phyloP scores from a whole-genome alignment of 2,888 invertebrate species.

The Parnassius smintheus region DNA sequence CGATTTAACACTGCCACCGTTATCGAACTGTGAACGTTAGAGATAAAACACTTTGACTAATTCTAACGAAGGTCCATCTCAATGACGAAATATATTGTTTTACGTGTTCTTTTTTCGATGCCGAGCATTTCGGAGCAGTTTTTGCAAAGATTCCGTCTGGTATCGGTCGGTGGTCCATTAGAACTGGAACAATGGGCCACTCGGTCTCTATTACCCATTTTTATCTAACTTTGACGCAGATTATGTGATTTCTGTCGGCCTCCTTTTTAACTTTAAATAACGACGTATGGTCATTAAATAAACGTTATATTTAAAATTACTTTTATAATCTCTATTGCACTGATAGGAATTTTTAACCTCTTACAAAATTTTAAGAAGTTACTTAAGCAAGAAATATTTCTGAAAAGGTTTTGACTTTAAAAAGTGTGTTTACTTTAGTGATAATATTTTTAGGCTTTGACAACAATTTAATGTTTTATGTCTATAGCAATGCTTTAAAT shows the following conservation, averaged over 20 bases:
- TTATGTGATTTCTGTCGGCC: conserved; percentile 69
- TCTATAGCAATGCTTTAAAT: no score
- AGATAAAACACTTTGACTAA: conserved; percentile 77
- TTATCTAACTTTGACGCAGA: conserved; percentile 74
- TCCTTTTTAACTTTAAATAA: conserved; percentile 47
- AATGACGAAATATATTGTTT: conserved; percentile 65
- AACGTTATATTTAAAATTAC: conserved; percentile 29
- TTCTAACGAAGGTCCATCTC: conserved; percentile 65
- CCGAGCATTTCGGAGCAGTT: conserved; percentile 57
- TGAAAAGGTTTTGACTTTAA: no score
- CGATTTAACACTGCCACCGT: conserved; percentile 67
- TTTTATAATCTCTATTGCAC: conserved; percentile 17
- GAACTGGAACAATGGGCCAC: conserved; percentile 71
- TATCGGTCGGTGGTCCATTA: conserved; percentile 76
- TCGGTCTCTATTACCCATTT: conserved; percentile 68
- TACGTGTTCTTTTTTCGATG: conserved; percentile 66
- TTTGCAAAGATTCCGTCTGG: conserved; percentile 61
- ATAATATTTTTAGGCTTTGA: no score
- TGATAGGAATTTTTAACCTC: conserved; percentile 15
- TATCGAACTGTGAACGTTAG: conserved; percentile 71
- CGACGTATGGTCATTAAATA: conserved; percentile 45
- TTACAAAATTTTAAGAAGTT: conserved; percentile 8
- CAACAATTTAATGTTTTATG: no score
- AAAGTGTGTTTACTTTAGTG: no score
- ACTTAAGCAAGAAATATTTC: neutral